phyloP scores from a whole-genome alignment of 2,888 invertebrate genomes.

The Dastarcus helophoroides region DNA sequence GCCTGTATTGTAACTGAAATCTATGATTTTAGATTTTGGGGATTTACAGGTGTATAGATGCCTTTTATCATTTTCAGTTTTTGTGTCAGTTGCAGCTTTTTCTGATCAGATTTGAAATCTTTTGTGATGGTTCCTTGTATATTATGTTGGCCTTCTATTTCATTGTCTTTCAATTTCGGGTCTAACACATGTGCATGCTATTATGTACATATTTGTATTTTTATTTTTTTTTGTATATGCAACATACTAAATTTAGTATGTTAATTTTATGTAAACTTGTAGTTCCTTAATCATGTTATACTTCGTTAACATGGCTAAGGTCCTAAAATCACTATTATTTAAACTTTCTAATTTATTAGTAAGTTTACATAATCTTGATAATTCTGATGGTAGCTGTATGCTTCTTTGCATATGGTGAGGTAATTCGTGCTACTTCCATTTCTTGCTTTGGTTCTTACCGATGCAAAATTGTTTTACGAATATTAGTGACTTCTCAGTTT shows the following conservation, averaged over 20 bases:
- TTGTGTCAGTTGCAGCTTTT: neutral
- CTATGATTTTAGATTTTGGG: neutral
- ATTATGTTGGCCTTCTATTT: conserved; percentile 40
- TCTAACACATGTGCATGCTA: conserved; percentile 29
- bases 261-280: conserved; percentile 5
- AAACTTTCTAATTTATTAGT: no score
- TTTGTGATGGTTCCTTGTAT: conserved; percentile 11
- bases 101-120: conserved; percentile 2
- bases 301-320: no score
- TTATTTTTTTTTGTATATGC: conserved; percentile 6
- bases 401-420: no score
- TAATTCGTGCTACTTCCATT: no score
- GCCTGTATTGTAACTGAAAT: neutral
- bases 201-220: conserved; percentile 9
- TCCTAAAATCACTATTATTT: no score
- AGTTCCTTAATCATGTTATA: no score
- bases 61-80: neutral
- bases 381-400: no score
- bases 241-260: conserved; percentile 9
- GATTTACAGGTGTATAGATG: neutral
- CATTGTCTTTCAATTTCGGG: conserved; percentile 35
- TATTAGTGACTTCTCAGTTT: no score
- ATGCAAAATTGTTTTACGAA: no score
- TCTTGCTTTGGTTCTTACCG: no score
- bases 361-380: no score